Base-by-base conservation (phyloP, 2,113 vertebrate species). In the Coptodon rendalli region DNA sequence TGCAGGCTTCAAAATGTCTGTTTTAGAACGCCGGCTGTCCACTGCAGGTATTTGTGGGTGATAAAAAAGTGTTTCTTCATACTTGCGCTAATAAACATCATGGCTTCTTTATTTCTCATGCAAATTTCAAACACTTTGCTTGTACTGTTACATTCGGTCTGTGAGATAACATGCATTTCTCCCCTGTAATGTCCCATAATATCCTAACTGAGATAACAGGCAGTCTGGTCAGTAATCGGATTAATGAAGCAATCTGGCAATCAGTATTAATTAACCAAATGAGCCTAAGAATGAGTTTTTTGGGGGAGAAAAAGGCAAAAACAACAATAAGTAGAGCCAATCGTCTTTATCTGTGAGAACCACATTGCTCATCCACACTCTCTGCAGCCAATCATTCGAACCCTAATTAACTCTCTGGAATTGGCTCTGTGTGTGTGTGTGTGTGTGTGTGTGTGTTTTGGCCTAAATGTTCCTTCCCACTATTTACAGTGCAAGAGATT, bases 391-490 rank as follows among this genome's bases (percentile, higher is more conserved):
- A 85, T 91, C 92, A 91, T 90, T 87, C 82, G 4, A 93, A 90
- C 92, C 83, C 81, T 94, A 95, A 95, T 96, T 95, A 94, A 93
- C 93, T 93, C 89, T 82, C 82, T 89, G 89, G 90, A 95, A 95
- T 95, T 94, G 90, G 83, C 66, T 91, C 7, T 71, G n/a, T 71
- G 63, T 71, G 66, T 71, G 63, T 66, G 27, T 61, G 13, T 27
- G 7, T 61, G 27, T 61, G 13, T 27, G 7, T 61, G 61, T 68
- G 36, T 43, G 66, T 90, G 86, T 87, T 91, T 91, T 82, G 80
- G 85, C 63, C 87, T 91, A 79, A 5, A 22, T 86, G 83, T 90
- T 92, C 9, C 56, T 87, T 81, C 8, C 63, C 78, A 86, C 36
- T 78, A 68, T 92, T 90, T 89, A 92, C 81, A 90, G 36, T 81